Evolutionary conservation across 2,113 vertebrate genomes (phyloP).

Genomic region (Empidonax alnorum): DNA sequence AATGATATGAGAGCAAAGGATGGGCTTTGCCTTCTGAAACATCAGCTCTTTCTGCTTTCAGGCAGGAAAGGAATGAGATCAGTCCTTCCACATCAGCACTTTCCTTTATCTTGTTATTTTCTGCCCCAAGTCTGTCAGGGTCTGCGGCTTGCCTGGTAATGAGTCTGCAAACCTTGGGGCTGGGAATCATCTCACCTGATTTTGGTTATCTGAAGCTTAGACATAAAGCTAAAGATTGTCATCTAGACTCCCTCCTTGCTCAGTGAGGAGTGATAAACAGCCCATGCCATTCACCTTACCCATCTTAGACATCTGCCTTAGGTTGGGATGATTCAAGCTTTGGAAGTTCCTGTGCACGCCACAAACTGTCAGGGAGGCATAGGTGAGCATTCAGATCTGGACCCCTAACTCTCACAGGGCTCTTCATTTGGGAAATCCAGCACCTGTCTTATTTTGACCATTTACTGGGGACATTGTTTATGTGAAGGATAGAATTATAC

Average conservation of each 20-base stretch:
- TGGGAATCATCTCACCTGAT: slow-evolving; percentile 22
- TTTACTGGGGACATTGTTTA: not conserved
- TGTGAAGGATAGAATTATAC: not conserved
- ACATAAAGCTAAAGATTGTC: slow-evolving; percentile 50
- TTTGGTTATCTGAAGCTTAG: slow-evolving; percentile 36
- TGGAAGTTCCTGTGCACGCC: not conserved
- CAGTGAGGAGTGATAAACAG: slow-evolving; percentile 53
- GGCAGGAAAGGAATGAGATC: slow-evolving; percentile 46
- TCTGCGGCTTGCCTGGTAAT: slow-evolving; percentile 26
- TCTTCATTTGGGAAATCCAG: not conserved
- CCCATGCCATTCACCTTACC: slow-evolving; percentile 38
- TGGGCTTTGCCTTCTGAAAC: not conserved
- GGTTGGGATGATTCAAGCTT: slow-evolving; percentile 31
- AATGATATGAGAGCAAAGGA: not conserved
- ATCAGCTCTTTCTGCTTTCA: slow-evolving; percentile 9
- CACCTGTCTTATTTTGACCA: not conserved
- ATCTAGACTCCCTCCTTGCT: slow-evolving; percentile 33
- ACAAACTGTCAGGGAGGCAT: not conserved
- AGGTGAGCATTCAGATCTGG: not conserved
- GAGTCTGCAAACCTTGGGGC: slow-evolving; percentile 46
- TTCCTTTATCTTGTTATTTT: slow-evolving; percentile 58
- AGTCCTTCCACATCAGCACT: slow-evolving; percentile 52
- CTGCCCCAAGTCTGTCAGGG: slow-evolving; percentile 40
- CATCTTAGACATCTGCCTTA: slow-evolving; percentile 35
- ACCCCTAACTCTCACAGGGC: not conserved